phyloP scores from a whole-genome alignment of 2,888 invertebrate genomes.

The Podotricha telesiphe region DNA sequence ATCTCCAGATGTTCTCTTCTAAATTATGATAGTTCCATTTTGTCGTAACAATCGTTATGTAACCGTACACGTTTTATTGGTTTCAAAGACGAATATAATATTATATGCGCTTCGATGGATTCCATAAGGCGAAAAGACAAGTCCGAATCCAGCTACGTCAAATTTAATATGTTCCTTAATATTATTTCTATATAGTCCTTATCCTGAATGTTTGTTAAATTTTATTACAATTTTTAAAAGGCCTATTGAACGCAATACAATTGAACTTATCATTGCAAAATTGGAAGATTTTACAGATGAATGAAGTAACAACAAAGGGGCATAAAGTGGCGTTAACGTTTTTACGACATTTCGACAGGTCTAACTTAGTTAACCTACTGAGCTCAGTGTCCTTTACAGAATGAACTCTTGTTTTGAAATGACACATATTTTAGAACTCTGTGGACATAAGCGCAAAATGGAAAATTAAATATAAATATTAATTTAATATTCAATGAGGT shows the following conservation, averaged over 20 bases:
- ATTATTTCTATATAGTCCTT: too few relatives aligned
- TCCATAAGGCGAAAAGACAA: too few relatives aligned
- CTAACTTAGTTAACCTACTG: constrained; percentile 23
- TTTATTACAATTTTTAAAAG: not conserved
- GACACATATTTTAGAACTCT: not conserved
- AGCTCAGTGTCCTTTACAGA: constrained; percentile 14
- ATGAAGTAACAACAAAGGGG: constrained; percentile 16
- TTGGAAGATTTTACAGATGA: constrained; percentile 4
- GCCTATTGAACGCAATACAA: not conserved
- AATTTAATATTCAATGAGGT: not conserved
- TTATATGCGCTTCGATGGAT: not conserved
- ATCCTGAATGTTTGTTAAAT: too few relatives aligned
- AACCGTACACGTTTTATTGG: not conserved
- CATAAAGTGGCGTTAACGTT: constrained; percentile 15
- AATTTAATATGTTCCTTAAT: too few relatives aligned
- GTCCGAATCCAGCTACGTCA: too few relatives aligned
- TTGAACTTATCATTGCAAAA: constrained; percentile 1
- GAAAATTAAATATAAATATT: not conserved
- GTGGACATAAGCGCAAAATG: not conserved
- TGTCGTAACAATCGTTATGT: not conserved
- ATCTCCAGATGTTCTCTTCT: not conserved
- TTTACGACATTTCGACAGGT: constrained; percentile 33
- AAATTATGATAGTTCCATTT: not conserved
- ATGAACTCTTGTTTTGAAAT: constrained; percentile 24
- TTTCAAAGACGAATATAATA: not conserved